Conservation (phyloP, 2,888 invertebrate genomes). For the Elgonia sp. region DNA sequence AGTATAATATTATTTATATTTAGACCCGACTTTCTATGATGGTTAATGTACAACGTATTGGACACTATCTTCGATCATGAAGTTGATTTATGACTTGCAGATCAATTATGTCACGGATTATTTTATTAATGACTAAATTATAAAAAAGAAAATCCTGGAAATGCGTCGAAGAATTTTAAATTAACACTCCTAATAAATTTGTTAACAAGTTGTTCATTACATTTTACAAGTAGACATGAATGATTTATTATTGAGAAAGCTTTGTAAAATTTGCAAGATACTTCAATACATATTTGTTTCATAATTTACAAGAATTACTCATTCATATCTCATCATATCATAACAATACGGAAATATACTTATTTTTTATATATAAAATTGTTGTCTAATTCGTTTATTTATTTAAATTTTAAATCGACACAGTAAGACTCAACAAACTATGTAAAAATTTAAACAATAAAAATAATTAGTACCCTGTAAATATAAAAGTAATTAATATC, state of each 20-base stretch:
- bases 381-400: too few relatives aligned
- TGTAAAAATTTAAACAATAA: too few relatives aligned
- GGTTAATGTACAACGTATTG: slow-evolving; percentile 12
- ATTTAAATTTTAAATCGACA: too few relatives aligned
- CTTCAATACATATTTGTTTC: too few relatives aligned
- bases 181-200: slow-evolving; percentile 18
- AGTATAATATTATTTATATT: background rate
- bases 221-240: slow-evolving; percentile 1
- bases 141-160: slow-evolving; percentile 17
- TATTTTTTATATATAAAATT: too few relatives aligned
- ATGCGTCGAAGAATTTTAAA: background rate
- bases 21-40: slow-evolving; percentile 27
- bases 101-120: slow-evolving; percentile 45
- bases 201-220: slow-evolving; percentile 2
- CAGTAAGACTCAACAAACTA: too few relatives aligned
- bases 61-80: slow-evolving; percentile 46
- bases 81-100: slow-evolving; percentile 41
- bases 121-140: slow-evolving; percentile 32
- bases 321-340: too few relatives aligned
- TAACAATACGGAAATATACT: too few relatives aligned
- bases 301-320: too few relatives aligned
- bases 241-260: slow-evolving; percentile 12
- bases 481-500: too few relatives aligned
- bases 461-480: too few relatives aligned
- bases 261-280: background rate